phyloP scores from a whole-genome alignment of 2,797 vertebrate species.

The Aulostomus chinensis region DNA sequence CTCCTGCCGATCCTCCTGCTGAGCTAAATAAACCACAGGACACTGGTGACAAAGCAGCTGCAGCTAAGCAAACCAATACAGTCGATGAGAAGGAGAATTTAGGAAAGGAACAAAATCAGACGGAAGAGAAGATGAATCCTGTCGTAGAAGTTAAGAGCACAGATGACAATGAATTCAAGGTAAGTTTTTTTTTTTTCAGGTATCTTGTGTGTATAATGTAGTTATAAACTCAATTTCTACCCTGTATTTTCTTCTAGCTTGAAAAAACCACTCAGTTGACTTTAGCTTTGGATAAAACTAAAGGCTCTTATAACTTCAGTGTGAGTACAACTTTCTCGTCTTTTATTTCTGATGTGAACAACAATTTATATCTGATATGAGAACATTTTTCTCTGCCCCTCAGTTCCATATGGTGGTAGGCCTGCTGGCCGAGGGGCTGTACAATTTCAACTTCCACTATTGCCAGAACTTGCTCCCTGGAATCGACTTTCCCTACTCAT shows the following conservation, averaged over 20 bases:
- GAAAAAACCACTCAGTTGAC: slow-evolving; percentile 16
- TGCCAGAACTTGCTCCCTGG: slow-evolving; percentile 58
- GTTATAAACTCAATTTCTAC: neutral
- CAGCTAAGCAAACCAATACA: neutral
- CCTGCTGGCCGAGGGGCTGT: slow-evolving; percentile 75
- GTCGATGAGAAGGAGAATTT: accelerated
- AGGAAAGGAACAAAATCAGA: neutral
- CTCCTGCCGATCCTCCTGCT: accelerated
- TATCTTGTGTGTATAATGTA: neutral
- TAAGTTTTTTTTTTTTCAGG: slow-evolving; percentile 6
- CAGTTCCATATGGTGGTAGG: slow-evolving; percentile 81
- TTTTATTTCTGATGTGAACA: too few relatives aligned
- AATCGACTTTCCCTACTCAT: slow-evolving; percentile 58
- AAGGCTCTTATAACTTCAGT: slow-evolving; percentile 78
- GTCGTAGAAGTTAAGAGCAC: neutral
- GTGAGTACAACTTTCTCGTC: too few relatives aligned
- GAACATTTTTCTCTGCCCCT: neutral
- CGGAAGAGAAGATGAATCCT: neutral
- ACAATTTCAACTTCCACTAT: slow-evolving; percentile 85
- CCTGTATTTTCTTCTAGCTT: slow-evolving; percentile 50
- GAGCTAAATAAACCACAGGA: accelerated
- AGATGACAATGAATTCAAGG: slow-evolving; percentile 7
- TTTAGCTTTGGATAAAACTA: slow-evolving; percentile 58
- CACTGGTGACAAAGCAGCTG: neutral
- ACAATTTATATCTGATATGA: too few relatives aligned